Evolutionary conservation across 2,113 vertebrate genomes (phyloP), one percentile per base, ranked within the genome.

Genomic region (Ctenodactylus gundi): DNA sequence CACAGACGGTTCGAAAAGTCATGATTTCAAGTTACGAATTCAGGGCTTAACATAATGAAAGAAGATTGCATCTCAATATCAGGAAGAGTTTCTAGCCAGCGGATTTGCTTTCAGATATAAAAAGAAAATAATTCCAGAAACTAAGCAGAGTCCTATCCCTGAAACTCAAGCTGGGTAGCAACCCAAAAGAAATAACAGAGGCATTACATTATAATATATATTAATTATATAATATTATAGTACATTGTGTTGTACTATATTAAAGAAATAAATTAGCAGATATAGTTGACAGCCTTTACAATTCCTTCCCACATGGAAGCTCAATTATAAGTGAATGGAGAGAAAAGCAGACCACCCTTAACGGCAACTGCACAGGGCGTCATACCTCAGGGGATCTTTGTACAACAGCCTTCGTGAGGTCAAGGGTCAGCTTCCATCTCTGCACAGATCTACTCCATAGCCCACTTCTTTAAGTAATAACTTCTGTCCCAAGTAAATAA

Each of bases 281-380:
- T 70, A 12, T 39, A 57, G 53, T 94, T 73, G 60, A 88, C 14
- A 92, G 53, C 14, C 51, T 94, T 68, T 70, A 4, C 15, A 53
- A 34, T 80, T 94, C 12, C 10, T 85, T 65, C 39, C 23, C 49
- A 85, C 20, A 39, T 9, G 46, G 23, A 91, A 39, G 86, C 64
- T 78, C 51, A 70, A 49, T 88, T 4, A 72, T 34, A 88, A 94
- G 84, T 90, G 84, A 89, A 31, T 90, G 44, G 89, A 36, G 64
- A 78, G 29, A 86, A n/a, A 39, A 92, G 14, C 7, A 85, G 31
- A 36, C 29, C 9, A 80, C 2, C 51, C 75, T 93, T 34, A 64
- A 85, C 51, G 27, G 27, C 67, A 62, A 70, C 60, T 64, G 29
- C 11, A 53, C 31, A 58, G 27, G 11, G 3, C 46, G n/a, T 58